Base-by-base conservation (phyloP, 2,113 vertebrate genomes). In the Aptenodytes forsteri region DNA sequence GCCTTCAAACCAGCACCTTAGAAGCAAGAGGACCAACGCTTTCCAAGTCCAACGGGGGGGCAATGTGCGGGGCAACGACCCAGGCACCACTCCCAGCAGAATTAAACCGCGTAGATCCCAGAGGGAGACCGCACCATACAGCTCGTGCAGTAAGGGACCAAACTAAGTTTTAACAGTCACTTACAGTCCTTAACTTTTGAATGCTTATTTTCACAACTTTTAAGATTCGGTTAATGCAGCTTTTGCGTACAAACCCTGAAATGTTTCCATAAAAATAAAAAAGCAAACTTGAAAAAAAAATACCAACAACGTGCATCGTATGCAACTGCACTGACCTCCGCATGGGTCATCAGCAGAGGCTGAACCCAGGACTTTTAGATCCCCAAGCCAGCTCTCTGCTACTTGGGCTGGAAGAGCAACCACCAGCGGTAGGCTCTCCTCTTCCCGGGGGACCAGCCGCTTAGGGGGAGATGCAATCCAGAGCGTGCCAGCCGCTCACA, bases 301-400 rank as follows among this genome's bases (percentile, higher is more conserved):
- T 6, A 40, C 27, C 30, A 55, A 8, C 19, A 26, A 16, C 0
- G 0, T 27, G 61, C 59, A 13, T 23, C 5, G 0, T 5, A 5
- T 30, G 30, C 6, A 40, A 32, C 56, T 40, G 78, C 76, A 52
- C 26, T 9, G 56, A 18, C n/a, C 56, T 34, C 78, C 7, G 42
- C 19, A 8, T 2, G 19, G 42, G 32, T 14, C 49, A 44, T 0
- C 23, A 38, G 55, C 83, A 64, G 80, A 47, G 49, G 54, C 36
- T 40, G 62, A 75, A 14, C 32, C 11, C 62, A 10, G 36, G 42
- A 14, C 59, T 22, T 54, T 18, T 2, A 20, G 55, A 40, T 16
- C 22, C 42, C 55, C 21, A 4, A 40, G 82, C 3, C 62, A 34
- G 54, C 42, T 38, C n/a, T 55, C n/a, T 34, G 47, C 26, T 32